A percentile compares a stretch with the other conserved stretches of the same genome.
These are phyloP conservation scores for Poeciliopsis gracilis DNA, from an alignment of 2,797 vertebrate genomes.

Conservation along the genomic window DNA sequence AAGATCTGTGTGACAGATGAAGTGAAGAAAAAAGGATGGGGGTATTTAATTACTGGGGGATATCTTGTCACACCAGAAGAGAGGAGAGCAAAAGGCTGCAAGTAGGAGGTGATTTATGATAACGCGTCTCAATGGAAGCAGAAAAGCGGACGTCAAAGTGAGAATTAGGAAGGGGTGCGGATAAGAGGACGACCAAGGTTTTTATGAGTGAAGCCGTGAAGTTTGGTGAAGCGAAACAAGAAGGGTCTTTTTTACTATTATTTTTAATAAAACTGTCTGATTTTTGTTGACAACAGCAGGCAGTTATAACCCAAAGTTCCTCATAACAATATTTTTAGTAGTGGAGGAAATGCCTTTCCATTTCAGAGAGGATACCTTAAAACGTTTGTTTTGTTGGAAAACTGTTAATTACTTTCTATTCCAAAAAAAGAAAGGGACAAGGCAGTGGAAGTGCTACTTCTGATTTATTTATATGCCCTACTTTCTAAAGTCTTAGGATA, in stretches of 20 bases:
- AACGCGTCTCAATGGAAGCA: constrained; percentile 40
- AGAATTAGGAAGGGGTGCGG: constrained; percentile 11
- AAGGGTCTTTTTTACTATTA: background rate
- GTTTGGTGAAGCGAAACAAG: constrained; percentile 1
- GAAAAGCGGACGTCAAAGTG: constrained; percentile 15
- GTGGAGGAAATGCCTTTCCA: background rate
- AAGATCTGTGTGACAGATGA: constrained; percentile 6
- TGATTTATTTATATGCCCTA: background rate
- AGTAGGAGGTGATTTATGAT: constrained; percentile 30
- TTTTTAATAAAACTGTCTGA: background rate
- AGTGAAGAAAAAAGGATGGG: background rate
- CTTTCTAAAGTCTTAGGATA: background rate
- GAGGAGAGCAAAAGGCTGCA: constrained; percentile 20
- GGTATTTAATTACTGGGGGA: constrained; percentile 39
- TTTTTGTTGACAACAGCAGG: background rate
- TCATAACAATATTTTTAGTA: background rate
- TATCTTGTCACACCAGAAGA: constrained; percentile 21
- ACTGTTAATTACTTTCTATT: background rate
- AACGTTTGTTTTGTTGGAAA: background rate
- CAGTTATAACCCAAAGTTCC: background rate
- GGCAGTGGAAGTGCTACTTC: background rate
- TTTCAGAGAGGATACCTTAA: background rate
- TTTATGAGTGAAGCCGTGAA: constrained; percentile 29
- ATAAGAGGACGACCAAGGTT: constrained; percentile 19
- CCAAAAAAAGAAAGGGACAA: background rate